Conservation (phyloP, 2,113 vertebrate species). For the Phaethon lepturus region DNA sequence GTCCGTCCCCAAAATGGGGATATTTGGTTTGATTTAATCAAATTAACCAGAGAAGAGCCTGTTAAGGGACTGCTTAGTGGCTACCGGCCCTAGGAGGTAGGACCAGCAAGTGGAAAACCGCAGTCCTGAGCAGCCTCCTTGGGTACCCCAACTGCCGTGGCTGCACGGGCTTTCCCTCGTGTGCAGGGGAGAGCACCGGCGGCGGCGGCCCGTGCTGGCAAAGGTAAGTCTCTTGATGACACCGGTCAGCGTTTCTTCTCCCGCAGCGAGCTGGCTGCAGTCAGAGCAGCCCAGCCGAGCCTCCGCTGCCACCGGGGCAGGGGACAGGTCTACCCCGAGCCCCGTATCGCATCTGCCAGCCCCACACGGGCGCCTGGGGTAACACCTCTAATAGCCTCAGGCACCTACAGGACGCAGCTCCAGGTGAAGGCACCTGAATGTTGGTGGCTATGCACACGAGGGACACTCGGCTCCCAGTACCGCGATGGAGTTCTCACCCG, state of each 20-base stretch:
- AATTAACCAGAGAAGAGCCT: not conserved
- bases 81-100: not conserved
- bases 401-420: not conserved
- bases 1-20: not conserved
- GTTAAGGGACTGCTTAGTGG: not conserved
- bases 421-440: not conserved
- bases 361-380: not conserved
- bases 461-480: not conserved
- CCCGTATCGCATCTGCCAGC: accelerated
- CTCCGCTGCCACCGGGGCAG: not conserved
- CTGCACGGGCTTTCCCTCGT: not conserved
- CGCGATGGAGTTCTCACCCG: not conserved
- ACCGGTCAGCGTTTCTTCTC: not conserved
- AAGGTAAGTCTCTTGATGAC: not conserved
- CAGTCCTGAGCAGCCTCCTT: not conserved
- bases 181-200: not conserved
- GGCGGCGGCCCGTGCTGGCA: too few relatives aligned
- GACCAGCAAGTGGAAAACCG: not conserved
- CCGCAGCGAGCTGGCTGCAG: not conserved
- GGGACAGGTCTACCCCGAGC: not conserved
- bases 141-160: not conserved
- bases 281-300: not conserved
- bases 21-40: not conserved
- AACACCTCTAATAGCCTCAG: not conserved
- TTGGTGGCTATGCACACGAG: not conserved